These are phyloP conservation scores for Cylloceria caligata DNA, from an alignment of 2,888 invertebrate species.

Conservation along the genomic window DNA sequence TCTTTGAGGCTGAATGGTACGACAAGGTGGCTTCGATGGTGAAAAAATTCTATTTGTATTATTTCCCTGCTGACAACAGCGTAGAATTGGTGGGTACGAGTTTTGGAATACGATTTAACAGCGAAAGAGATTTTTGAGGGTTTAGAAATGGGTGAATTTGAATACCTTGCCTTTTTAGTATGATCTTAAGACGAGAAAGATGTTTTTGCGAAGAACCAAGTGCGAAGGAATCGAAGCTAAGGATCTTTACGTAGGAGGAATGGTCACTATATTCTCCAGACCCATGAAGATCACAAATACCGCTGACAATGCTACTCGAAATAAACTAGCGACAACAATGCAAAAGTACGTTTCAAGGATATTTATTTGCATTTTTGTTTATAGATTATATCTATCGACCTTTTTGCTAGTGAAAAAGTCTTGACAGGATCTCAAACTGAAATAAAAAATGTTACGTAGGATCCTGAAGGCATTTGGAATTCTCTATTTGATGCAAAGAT, in stretches of 20 bases:
- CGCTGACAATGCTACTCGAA: conserved; percentile 89
- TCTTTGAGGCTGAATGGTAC: conserved; percentile 94
- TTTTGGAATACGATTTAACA: neutral
- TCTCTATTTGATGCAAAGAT: neutral
- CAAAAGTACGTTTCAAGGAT: conserved; percentile 86
- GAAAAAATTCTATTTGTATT: conserved; percentile 91
- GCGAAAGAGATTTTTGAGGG: neutral
- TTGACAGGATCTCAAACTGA: neutral
- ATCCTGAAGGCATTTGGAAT: neutral
- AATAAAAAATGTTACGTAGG: neutral
- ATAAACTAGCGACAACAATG: conserved; percentile 87
- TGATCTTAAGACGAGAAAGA: conserved; percentile 88
- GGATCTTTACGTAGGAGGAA: conserved; percentile 91
- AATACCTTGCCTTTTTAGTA: conserved; percentile 84
- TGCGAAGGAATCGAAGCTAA: conserved; percentile 88
- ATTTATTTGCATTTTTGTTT: conserved; percentile 11
- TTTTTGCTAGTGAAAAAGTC: neutral
- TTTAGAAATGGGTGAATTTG: neutral
- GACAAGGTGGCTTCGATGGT: conserved; percentile 91
- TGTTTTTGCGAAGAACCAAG: conserved; percentile 89
- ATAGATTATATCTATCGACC: too few species aligned
- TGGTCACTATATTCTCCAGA: conserved; percentile 90
- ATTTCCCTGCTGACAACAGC: conserved; percentile 91
- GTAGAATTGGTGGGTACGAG: conserved; percentile 90
- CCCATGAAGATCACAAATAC: conserved; percentile 90